These are phyloP conservation scores for Geotrypetes seraphini DNA, from an alignment of 2,797 vertebrate genomes.

Conservation along the genomic window DNA sequence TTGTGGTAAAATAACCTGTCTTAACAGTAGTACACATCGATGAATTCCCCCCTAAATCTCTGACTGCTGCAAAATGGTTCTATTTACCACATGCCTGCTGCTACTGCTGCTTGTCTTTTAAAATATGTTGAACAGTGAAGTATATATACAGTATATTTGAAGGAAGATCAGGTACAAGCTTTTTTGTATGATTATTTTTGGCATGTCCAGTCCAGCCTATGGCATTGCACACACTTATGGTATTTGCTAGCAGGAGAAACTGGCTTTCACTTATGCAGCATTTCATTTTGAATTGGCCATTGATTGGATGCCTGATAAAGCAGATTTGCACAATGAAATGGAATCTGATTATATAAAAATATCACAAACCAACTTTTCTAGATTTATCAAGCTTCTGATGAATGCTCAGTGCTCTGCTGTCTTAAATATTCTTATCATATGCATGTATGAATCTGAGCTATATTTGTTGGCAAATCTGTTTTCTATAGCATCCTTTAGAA, in stretches of 20 bases:
- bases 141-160: slow-evolving; percentile 83
- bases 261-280: slow-evolving; percentile 94
- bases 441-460: slow-evolving; percentile 13
- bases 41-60: too few relatives aligned
- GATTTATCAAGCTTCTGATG: slow-evolving; percentile 44
- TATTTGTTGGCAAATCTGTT: slow-evolving; percentile 3
- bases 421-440: not conserved
- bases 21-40: too few relatives aligned
- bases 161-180: slow-evolving; percentile 87
- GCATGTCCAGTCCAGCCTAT: slow-evolving; percentile 81
- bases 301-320: slow-evolving; percentile 51
- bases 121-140: slow-evolving; percentile 77
- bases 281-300: slow-evolving; percentile 78
- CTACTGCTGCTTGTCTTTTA: slow-evolving; percentile 55
- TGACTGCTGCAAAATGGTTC: slow-evolving; percentile 86
- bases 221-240: slow-evolving; percentile 77
- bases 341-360: slow-evolving; percentile 72
- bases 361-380: slow-evolving; percentile 60
- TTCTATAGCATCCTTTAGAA: not conserved
- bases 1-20: too few relatives aligned
- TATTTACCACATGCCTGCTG: slow-evolving; percentile 65
- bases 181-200: slow-evolving; percentile 95
- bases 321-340: slow-evolving; percentile 63
- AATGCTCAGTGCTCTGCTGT: slow-evolving; percentile 41
- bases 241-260: slow-evolving; percentile 86